Conservation (phyloP, 2,113 vertebrate species). For the Eulemur macaco region DNA sequence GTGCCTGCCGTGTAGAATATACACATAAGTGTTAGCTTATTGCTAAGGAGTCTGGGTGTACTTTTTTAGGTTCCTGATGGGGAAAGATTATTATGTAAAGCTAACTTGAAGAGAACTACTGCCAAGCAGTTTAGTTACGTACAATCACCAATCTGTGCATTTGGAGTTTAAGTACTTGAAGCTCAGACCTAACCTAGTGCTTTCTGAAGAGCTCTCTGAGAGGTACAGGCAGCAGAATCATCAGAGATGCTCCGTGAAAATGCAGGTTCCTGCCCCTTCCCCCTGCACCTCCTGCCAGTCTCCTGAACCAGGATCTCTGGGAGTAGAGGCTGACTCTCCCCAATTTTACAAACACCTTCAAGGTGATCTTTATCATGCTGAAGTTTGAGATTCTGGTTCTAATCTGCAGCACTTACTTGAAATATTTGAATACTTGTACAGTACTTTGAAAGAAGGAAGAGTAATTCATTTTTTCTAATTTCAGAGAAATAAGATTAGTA, state of each 20-base stretch:
- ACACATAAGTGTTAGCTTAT: background rate
- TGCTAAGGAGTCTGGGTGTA: background rate
- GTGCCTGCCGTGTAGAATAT: background rate
- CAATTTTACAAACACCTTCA: background rate
- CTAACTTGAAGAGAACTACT: background rate
- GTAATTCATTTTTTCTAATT: background rate
- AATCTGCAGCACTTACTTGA: background rate
- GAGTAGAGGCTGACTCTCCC: background rate
- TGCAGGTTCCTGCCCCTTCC: background rate
- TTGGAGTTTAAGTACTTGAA: background rate
- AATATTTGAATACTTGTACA: background rate
- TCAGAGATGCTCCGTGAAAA: background rate
- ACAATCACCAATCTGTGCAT: background rate
- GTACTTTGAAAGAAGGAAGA: background rate
- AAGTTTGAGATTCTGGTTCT: background rate
- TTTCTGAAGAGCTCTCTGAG: constrained; percentile 7
- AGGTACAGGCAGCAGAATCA: background rate
- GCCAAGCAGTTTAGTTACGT: background rate
- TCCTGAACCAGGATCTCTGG: background rate
- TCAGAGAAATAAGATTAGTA: background rate
- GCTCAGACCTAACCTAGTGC: background rate
- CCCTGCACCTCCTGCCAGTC: background rate
- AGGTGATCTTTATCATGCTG: background rate
- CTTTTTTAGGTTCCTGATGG: background rate
- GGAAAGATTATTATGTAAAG: background rate